Base-by-base conservation (phyloP, 1,140 invertebrate genomes). In the Brachionus paranguensis region DNA sequence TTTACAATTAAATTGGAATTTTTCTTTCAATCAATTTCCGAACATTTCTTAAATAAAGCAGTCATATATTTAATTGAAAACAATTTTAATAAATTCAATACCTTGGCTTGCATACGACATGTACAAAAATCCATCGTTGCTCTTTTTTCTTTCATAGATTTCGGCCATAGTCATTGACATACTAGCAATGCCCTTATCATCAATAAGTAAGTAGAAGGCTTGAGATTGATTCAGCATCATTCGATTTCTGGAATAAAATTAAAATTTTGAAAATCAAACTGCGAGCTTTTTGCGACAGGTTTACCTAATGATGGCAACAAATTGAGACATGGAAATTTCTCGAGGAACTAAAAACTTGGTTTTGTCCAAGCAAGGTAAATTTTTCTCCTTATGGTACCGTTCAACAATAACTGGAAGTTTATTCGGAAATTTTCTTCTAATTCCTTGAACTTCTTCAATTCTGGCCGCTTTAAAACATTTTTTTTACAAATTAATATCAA, bases 61-160 rank as follows among this genome's bases (percentile, higher is more conserved):
- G 47, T 53, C 17, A 53, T n/a, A 6, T 53, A n/a, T 53, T 53
- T 53, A n/a, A 37, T 37, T 37, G 5, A 37, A 53, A 74, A 74
- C 10, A 27, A 27, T 7, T 37, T n/a, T 43, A 74, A 74, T 43
- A 53, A 24, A 64, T 17, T 53, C 53, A 53, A 37, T 79, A 81
- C 78, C 94, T 90, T 95, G 94, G 24, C 93, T 94, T 1, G 94
- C 94, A 88, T 95, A 95, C 1, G 94, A 94, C 85, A 95, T 92
- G 86, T 95, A 95, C 0, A 95, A 91, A 87, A 95, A 95, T 3
- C 94, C 94, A 88, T 95, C 94, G 60, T 92, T 92, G 86, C 93
- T 93, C 76, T 92, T 92, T 86, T 94, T 92, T 78, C 92, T 91
- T 37, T 92, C 91, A 89, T 95, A 95, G 0, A 94, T 91, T 88